Percentiles rank a stretch among this genome's conserved stretches.
Conservation (phyloP, 2,113 vertebrate genomes). For the Peromyscus leucopus region DNA sequence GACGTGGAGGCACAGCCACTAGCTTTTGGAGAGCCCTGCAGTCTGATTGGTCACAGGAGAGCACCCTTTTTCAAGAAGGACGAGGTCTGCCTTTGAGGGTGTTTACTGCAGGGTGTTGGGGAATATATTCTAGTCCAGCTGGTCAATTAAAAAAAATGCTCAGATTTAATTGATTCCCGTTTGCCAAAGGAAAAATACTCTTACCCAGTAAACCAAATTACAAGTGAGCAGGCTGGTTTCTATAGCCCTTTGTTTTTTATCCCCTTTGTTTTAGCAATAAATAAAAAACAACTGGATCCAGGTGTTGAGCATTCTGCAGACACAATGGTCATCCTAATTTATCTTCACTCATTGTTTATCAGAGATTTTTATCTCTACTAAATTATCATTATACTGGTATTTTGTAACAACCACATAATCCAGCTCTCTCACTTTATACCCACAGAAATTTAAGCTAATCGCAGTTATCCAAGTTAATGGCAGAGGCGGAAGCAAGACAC, state of each 20-base stretch:
- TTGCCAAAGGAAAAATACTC: constrained; percentile 74
- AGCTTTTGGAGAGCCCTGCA: background rate
- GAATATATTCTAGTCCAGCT: constrained; percentile 43
- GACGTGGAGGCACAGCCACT: background rate
- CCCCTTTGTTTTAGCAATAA: background rate
- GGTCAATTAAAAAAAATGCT: constrained; percentile 64
- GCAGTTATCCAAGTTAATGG: background rate
- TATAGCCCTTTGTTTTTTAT: background rate
- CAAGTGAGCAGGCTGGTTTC: constrained; percentile 51
- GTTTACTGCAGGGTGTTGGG: constrained; percentile 35
- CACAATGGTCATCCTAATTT: constrained; percentile 31
- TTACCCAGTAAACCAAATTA: constrained; percentile 53
- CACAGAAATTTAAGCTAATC: background rate
- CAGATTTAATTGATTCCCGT: constrained; percentile 60
- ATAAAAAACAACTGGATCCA: background rate
- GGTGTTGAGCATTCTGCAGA: constrained; percentile 43
- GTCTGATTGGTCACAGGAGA: constrained; percentile 36
- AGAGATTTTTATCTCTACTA: background rate
- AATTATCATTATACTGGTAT: background rate
- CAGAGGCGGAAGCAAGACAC: background rate
- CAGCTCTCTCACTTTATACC: constrained; percentile 35
- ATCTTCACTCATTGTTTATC: constrained; percentile 46
- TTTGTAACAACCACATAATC: constrained; percentile 12
- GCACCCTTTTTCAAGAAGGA: constrained; percentile 50
- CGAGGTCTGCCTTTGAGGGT: constrained; percentile 1